Base-by-base conservation (phyloP, 2,888 invertebrate genomes). In the Dryococelus australis region DNA sequence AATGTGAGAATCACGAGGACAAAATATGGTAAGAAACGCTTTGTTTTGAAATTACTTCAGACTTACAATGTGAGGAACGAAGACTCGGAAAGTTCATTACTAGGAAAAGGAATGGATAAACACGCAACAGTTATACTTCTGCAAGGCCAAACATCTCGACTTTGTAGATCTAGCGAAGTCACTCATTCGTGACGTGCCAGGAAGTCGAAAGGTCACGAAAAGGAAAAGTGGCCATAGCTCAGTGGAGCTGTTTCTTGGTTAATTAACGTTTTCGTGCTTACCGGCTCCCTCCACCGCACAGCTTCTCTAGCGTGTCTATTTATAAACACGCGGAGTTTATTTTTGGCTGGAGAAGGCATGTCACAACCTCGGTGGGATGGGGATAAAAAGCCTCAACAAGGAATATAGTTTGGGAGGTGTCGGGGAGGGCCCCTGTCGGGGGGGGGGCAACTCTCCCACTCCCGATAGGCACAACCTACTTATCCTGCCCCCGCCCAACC, bases 401-500 rank as follows among this genome's bases (percentile, higher is more conserved):
- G 65, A 65, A 65, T 65, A 65, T 20, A 65, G 65, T 65, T 24
- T 65, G 65, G 65, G 65, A 65, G 65, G 65, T n/a, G 65, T 65
- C 65, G 24, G 16, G n/a, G 65, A 65, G 65, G 65, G 65, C 2
- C 24, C 20, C 2, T 0, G 24, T 0, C 65, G n/a, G n/a, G 65
- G 65, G 6, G 65, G 65, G 65, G 65, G 2, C 8, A 16, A 0
- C 24, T 65, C 65, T 65, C 65, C 65, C n/a, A 65, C 65, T 65
- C 65, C 65, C 24, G 65, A 65, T 65, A 65, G 65, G 65, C 65
- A 65, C 65, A 65, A 65, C 24, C 65, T 24, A 24, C 24, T 65
- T 65, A 24, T n/a, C 24, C 24, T n/a, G 65, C 16, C 65, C 65
- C 65, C 65, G 10, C 24, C 65, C 51, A 0, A 0, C 47, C 10